Evolutionary conservation across 1,140 invertebrate species (phyloP).

Genomic region (Tetramorium alpestre): DNA sequence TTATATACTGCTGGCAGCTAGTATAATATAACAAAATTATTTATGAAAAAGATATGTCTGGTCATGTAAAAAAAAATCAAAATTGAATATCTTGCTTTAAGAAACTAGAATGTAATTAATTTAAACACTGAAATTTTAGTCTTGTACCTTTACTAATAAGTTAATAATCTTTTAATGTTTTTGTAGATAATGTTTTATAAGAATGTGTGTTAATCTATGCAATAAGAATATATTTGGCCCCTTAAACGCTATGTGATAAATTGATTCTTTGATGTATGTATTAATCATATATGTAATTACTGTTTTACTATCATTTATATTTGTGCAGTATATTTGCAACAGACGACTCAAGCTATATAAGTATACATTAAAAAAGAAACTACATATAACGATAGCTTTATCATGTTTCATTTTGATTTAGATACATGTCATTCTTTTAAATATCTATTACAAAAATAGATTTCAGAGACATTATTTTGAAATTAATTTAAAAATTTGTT

Average conservation of each 20-base stretch:
- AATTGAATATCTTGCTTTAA: background rate
- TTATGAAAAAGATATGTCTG: background rate
- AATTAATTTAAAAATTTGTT: slow-evolving; percentile 26
- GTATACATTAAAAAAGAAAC: slow-evolving; percentile 23
- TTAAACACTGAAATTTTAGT: slow-evolving; percentile 65
- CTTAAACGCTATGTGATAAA: background rate
- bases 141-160: slow-evolving; percentile 40
- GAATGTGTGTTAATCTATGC: background rate
- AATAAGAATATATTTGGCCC: background rate
- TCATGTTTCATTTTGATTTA: slow-evolving; percentile 54
- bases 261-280: background rate
- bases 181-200: slow-evolving; percentile 1
- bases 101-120: background rate
- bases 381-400: slow-evolving; percentile 17
- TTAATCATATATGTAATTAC: background rate
- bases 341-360: background rate
- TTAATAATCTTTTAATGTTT: slow-evolving; percentile 16
- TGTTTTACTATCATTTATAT: background rate
- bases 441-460: slow-evolving; percentile 22
- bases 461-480: slow-evolving; percentile 49
- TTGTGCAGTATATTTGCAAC: background rate
- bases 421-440: background rate
- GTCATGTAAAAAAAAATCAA: background rate
- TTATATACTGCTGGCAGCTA: background rate
- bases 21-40: background rate